These are phyloP conservation scores for Pontoporia blainvillei DNA, from an alignment of 2,113 vertebrate species.

Conservation along the genomic window DNA sequence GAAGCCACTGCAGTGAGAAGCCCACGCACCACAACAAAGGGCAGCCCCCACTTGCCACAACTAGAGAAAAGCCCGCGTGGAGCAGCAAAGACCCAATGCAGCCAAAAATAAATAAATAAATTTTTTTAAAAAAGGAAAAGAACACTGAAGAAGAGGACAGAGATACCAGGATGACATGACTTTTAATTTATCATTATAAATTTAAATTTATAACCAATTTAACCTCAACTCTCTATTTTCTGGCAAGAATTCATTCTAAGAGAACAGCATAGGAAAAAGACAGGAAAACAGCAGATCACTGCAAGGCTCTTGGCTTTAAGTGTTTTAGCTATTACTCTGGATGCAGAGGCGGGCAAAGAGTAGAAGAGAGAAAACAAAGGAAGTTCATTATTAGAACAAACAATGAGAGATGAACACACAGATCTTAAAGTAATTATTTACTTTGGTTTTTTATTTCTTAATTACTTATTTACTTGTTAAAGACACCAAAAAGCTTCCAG, in stretches of 20 bases:
- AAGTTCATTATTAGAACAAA: background rate
- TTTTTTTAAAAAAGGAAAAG: background rate
- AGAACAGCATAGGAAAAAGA: background rate
- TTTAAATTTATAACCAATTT: background rate
- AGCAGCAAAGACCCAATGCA: too few relatives aligned
- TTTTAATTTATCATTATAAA: slow-evolving; percentile 23
- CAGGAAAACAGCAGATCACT: background rate
- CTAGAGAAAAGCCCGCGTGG: too few relatives aligned
- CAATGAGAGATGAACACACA: background rate
- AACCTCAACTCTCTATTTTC: background rate
- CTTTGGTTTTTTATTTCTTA: background rate
- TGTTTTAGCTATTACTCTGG: background rate
- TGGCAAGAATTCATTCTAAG: background rate
- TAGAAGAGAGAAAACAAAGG: background rate
- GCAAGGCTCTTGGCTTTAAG: background rate
- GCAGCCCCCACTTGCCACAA: too few relatives aligned
- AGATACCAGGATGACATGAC: background rate
- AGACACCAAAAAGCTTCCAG: background rate
- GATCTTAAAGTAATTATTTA: background rate
- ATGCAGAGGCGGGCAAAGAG: background rate
- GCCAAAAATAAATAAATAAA: too few relatives aligned
- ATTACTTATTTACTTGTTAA: background rate
- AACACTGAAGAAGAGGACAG: background rate
- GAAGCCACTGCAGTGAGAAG: too few relatives aligned
- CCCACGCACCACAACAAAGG: too few relatives aligned